phyloP scores from a whole-genome alignment of 2,888 invertebrate species.

The Oxytorus armatus region DNA sequence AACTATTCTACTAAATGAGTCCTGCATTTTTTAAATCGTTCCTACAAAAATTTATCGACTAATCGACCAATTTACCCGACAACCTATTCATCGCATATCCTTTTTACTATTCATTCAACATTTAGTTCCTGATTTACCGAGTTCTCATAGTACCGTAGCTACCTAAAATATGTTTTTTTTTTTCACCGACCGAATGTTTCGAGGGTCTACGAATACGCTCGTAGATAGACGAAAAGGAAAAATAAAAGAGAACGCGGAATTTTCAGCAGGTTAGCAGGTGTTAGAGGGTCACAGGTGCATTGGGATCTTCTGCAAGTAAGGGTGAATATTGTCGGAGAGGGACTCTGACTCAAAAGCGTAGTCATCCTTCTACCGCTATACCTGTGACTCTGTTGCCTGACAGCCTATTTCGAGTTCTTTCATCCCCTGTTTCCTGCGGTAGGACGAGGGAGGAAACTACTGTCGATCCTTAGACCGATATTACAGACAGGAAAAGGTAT shows the following conservation, averaged over 20 bases:
- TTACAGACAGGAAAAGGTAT: slow-evolving; percentile 22
- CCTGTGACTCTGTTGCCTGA: slow-evolving; percentile 14
- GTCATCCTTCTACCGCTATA: slow-evolving; percentile 40
- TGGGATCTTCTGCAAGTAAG: slow-evolving; percentile 11
- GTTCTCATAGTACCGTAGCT: neutral
- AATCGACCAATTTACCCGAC: too few species aligned
- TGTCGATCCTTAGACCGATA: slow-evolving; percentile 9
- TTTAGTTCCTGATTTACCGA: too few species aligned
- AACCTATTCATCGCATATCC: too few species aligned
- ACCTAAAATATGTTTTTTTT: slow-evolving; percentile 9
- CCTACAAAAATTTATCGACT: too few species aligned
- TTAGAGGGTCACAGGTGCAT: slow-evolving; percentile 64
- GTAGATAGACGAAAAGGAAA: neutral
- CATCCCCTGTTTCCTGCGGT: slow-evolving; percentile 5
- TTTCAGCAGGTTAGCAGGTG: slow-evolving; percentile 63
- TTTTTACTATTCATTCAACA: too few species aligned
- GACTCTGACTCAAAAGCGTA: slow-evolving; percentile 36
- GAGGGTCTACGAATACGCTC: neutral
- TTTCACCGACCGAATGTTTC: neutral
- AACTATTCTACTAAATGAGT: too few species aligned
- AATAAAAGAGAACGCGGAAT: slow-evolving; percentile 39
- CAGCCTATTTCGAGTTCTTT: slow-evolving; percentile 25
- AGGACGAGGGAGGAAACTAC: neutral
- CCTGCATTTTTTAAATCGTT: too few species aligned
- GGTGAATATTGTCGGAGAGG: slow-evolving; percentile 57